phyloP scores from a whole-genome alignment of 2,797 vertebrate species.

The Amblyraja radiata region DNA sequence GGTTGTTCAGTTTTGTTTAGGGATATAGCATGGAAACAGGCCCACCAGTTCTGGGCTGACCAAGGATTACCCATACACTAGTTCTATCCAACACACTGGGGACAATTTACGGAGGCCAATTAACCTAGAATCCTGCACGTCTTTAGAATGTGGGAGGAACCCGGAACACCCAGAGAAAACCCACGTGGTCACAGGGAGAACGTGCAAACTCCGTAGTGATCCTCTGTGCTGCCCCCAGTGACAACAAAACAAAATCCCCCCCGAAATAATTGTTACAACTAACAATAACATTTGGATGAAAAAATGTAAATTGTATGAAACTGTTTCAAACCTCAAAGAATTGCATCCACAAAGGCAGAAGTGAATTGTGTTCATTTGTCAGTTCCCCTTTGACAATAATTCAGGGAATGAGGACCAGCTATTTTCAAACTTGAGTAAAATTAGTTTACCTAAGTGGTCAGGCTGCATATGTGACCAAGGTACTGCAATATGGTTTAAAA shows the following conservation, averaged over 20 bases:
- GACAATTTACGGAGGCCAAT: too few relatives aligned
- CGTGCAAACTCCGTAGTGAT: too few relatives aligned
- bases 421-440: background rate
- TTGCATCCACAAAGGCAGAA: background rate
- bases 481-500: background rate
- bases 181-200: too few relatives aligned
- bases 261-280: background rate
- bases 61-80: too few relatives aligned
- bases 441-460: background rate
- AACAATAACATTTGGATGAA: background rate
- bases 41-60: too few relatives aligned
- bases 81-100: too few relatives aligned
- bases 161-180: too few relatives aligned
- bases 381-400: background rate
- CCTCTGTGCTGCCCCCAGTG: background rate
- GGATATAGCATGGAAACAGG: too few relatives aligned
- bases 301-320: background rate
- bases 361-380: background rate
- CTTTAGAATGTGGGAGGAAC: too few relatives aligned
- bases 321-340: background rate
- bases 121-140: too few relatives aligned
- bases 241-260: background rate
- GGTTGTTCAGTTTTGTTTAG: too few relatives aligned
- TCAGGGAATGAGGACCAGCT: background rate
- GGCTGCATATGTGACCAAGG: background rate